Conservation (phyloP, 2,888 invertebrate species). For the Serrognathus titanus region DNA sequence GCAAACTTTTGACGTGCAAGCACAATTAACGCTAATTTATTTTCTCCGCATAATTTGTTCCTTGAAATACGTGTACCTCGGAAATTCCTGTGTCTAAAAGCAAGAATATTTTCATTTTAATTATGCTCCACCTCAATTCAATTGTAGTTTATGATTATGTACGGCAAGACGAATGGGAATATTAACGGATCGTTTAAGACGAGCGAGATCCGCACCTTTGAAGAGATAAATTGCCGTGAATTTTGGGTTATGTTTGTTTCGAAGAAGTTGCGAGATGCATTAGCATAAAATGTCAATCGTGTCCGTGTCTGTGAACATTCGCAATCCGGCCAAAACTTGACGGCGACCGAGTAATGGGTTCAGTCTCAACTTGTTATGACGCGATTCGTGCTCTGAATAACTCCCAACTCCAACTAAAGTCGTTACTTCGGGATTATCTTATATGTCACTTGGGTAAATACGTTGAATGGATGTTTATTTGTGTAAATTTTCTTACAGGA, state of each 20-base stretch:
- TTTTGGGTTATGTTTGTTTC: constrained; percentile 31
- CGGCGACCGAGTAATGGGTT: constrained; percentile 41
- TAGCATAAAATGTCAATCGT: constrained; percentile 42
- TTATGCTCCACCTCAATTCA: too few relatives aligned
- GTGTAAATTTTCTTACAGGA: constrained; percentile 10
- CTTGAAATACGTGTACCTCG: constrained; percentile 5
- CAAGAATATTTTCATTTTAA: too few relatives aligned
- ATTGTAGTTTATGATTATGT: too few relatives aligned
- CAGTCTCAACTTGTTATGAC: constrained; percentile 42
- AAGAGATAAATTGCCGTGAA: constrained; percentile 10
- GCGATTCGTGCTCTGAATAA: constrained; percentile 36
- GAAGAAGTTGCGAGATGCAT: constrained; percentile 30
- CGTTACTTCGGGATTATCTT: constrained; percentile 30
- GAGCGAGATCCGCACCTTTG: not conserved
- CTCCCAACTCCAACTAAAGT: constrained; percentile 25
- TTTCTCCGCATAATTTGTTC: constrained; percentile 25
- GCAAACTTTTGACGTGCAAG: constrained; percentile 32
- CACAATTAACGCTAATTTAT: constrained; percentile 30
- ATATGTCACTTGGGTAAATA: constrained; percentile 28
- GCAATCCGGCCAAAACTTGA: constrained; percentile 37
- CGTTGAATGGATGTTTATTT: constrained; percentile 27
- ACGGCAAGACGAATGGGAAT: too few relatives aligned
- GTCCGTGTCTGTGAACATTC: constrained; percentile 32
- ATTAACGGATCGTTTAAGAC: too few relatives aligned
- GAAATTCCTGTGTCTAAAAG: not conserved